A percentile compares a stretch with the other conserved stretches of the same genome.
Evolutionary conservation across 2,797 vertebrate species (phyloP).

Genomic region (Adrianichthys oophorus): DNA sequence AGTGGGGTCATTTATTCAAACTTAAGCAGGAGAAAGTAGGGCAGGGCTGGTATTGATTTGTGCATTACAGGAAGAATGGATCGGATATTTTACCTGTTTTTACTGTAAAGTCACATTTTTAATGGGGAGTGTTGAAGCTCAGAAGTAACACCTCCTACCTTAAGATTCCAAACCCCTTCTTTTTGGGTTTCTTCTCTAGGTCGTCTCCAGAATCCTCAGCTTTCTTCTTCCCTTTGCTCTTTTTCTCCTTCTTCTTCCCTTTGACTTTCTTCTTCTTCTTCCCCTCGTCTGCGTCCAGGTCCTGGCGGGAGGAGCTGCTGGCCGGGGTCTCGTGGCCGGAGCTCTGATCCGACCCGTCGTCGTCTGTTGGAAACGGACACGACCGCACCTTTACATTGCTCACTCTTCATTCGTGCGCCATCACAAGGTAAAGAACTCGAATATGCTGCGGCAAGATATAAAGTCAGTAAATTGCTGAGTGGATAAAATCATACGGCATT

Average conservation of each 20-base stretch:
- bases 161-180: conserved; percentile 87
- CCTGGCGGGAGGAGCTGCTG: conserved; percentile 78
- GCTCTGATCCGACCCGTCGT: conserved; percentile 85
- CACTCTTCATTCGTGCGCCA: conserved; percentile 10
- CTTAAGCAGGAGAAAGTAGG: conserved; percentile 37
- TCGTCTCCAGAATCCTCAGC: conserved; percentile 83
- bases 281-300: conserved; percentile 68
- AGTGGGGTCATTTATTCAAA: conserved; percentile 50
- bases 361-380: conserved; percentile 68
- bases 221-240: conserved; percentile 83
- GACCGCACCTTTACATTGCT: conserved; percentile 3
- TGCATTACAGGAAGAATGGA: conserved; percentile 4
- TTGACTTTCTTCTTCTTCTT: conserved; percentile 82
- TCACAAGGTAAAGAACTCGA: conserved; percentile 29
- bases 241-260: conserved; percentile 78
- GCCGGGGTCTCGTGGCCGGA: conserved; percentile 85
- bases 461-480: conserved; percentile 69
- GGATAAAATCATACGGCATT: conserved; percentile 61
- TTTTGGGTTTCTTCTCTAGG: conserved; percentile 87
- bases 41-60: conserved; percentile 19
- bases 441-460: conserved; percentile 58
- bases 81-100: not conserved
- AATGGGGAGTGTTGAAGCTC: not conserved
- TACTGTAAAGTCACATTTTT: too few species aligned
- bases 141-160: conserved; percentile 76